A percentile compares a stretch with the other conserved stretches of the same genome.
Conservation (phyloP, 2,113 vertebrate species). For the Xenus cinereus region DNA sequence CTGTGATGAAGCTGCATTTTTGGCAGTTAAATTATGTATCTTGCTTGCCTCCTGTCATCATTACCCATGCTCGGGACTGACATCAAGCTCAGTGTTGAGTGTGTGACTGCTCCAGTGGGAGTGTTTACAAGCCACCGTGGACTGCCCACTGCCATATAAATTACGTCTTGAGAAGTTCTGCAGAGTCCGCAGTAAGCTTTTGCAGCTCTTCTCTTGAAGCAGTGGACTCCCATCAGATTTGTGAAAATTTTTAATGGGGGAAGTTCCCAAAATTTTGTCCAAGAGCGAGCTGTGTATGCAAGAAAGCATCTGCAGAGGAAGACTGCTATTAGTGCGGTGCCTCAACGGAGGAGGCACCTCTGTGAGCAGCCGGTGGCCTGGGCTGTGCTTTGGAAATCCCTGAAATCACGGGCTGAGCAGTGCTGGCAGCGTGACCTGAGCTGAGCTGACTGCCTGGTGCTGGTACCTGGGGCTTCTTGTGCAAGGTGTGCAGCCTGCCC, state of each 20-base stretch:
- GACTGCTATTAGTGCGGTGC: not conserved
- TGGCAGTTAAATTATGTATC: not conserved
- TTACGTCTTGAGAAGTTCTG: not conserved
- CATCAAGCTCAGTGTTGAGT: not conserved
- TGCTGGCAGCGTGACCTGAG: not conserved
- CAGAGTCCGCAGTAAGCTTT: not conserved
- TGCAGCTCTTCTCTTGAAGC: not conserved
- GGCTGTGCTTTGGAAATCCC: not conserved
- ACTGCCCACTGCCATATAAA: not conserved
- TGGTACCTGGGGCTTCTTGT: not conserved
- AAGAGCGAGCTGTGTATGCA: not conserved
- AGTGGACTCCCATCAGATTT: not conserved
- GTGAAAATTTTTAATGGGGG: not conserved
- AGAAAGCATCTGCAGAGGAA: not conserved
- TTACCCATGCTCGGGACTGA: not conserved
- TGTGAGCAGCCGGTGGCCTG: rapidly evolving
- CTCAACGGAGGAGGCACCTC: not conserved
- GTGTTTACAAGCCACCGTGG: not conserved
- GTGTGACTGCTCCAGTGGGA: not conserved
- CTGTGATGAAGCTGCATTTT: not conserved
- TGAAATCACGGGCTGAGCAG: rapidly evolving
- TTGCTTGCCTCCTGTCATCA: not conserved
- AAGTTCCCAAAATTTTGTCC: not conserved
- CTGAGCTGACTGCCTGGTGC: not conserved
- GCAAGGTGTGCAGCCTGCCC: not conserved